Conservation (phyloP, 2,888 invertebrate species). For the Cyaniris semiargus region DNA sequence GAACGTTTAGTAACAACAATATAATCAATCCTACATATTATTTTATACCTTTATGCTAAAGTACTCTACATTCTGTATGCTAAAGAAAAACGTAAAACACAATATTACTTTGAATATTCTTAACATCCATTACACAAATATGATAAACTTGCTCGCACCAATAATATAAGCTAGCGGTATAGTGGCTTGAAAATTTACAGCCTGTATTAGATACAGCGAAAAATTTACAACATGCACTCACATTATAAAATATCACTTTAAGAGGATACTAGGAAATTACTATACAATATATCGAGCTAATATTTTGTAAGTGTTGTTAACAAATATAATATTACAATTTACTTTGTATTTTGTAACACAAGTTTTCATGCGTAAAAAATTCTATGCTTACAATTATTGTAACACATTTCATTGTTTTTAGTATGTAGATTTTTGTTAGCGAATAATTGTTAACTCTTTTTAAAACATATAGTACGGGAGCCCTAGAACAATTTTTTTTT, state of each 20-base stretch:
- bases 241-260: conserved; percentile 15
- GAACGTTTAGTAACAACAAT: too few relatives aligned
- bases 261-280: neutral
- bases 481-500: too few relatives aligned
- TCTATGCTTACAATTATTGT: too few relatives aligned
- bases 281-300: neutral
- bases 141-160: conserved; percentile 1
- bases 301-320: neutral
- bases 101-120: neutral
- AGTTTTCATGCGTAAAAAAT: neutral
- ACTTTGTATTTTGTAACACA: neutral
- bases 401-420: too few relatives aligned
- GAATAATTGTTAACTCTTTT: too few relatives aligned
- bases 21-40: too few relatives aligned
- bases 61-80: neutral
- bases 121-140: conserved; percentile 17
- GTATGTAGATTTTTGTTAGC: too few relatives aligned
- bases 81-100: neutral
- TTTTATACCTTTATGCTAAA: neutral
- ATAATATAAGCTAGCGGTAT: neutral
- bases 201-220: neutral
- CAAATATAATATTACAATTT: neutral
- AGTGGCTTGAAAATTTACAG: neutral
- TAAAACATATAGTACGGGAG: too few relatives aligned
- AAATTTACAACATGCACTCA: neutral